phyloP scores from a whole-genome alignment of 1,140 invertebrate species.

The Aphidius gifuensis region DNA sequence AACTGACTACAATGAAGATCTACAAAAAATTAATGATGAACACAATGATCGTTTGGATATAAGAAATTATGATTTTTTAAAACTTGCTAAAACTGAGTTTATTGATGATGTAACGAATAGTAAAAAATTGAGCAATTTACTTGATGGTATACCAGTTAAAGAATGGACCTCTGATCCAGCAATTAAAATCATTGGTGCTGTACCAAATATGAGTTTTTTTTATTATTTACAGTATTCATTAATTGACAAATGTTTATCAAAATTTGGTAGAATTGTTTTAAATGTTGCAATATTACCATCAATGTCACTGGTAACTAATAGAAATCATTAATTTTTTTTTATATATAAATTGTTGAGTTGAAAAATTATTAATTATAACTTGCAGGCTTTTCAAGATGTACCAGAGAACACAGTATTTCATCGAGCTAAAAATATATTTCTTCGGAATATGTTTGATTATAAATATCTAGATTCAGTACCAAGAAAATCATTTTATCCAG shows the following conservation, averaged over 20 bases:
- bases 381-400: constrained; percentile 13
- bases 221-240: constrained; percentile 26
- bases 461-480: constrained; percentile 34
- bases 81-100: constrained; percentile 2
- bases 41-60: constrained; percentile 24
- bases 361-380: constrained; percentile 7
- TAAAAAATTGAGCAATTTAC: constrained; percentile 8
- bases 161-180: constrained; percentile 30
- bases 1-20: background rate
- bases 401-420: constrained; percentile 12
- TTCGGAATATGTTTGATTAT: constrained; percentile 39
- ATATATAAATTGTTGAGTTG: background rate
- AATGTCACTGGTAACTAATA: constrained; percentile 29
- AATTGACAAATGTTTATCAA: constrained; percentile 25
- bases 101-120: constrained; percentile 9
- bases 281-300: constrained; percentile 30
- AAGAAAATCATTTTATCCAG: constrained; percentile 35
- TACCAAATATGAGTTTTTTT: constrained; percentile 15
- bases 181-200: constrained; percentile 31
- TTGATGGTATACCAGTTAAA: constrained; percentile 19
- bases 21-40: constrained; percentile 10
- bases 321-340: constrained; percentile 3
- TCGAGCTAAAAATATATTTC: constrained; percentile 25
- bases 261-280: constrained; percentile 30
- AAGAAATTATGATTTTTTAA: constrained; percentile 25